Base-by-base conservation (phyloP, 2,888 invertebrate genomes). In the Dendrolimus houi region DNA sequence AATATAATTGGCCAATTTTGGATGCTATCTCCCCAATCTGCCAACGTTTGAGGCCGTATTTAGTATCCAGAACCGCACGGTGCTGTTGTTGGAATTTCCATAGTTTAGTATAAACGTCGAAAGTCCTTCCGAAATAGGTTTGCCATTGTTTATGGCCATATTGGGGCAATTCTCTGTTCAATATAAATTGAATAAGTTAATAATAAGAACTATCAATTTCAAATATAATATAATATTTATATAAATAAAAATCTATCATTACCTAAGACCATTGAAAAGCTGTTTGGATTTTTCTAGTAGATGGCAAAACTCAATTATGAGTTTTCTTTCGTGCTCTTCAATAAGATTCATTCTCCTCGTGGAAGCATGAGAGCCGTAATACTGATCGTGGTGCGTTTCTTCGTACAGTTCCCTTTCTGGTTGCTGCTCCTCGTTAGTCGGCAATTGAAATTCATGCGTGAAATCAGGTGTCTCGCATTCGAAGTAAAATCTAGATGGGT, bases 61-160 rank as follows among this genome's bases (percentile, higher is more conserved):
- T 97, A 63, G 94, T 94, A 83, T 99, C 98, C 69, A 99, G 92
- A 62, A 97, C 93, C 83, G 94, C 94, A 87, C 98, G 94, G 87
- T 99, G 98, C 81, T 98, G 97, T 81, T 99, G 98, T 85, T 99
- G 99, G 83, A 97, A 99, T 87, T 98, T 98, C 99, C 99, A 99
- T 59, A 99, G 91, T 86, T 97, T 97, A 47, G 98, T 98, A 90
- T 98, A 99, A 59, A 98, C 96, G 91, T 99, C 99, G 88, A 99
- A 99, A 41, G 98, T 98, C 69, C 98, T 93, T 29, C 98, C 98
- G 85, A 99, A 99, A 85, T 99, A 98, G 12, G 97, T 95, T 89
- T 98, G 98, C 98, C 98, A 99, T 84, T 98, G 98, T 80, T 97
- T 97, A 88, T 98, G 97, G 13, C 98, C 98, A 88, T 98, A 98